Percentiles rank a stretch among this genome's conserved stretches.
These are phyloP conservation scores for Sebastes cheni DNA, from an alignment of 2,797 vertebrate species.

Conservation along the genomic window DNA sequence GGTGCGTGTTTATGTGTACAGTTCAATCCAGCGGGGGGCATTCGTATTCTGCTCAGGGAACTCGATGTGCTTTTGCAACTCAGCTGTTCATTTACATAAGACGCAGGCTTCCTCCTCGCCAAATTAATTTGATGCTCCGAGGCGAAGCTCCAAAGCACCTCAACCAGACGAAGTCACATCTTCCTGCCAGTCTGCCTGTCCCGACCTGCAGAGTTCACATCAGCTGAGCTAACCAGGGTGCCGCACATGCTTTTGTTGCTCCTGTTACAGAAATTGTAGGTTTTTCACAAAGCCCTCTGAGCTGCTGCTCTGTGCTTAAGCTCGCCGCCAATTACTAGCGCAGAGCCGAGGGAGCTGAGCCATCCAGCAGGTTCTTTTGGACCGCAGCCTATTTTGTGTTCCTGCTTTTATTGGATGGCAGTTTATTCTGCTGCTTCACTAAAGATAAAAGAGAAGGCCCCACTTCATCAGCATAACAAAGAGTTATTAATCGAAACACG, in stretches of 20 bases:
- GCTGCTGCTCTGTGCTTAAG: constrained; percentile 21
- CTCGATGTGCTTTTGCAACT: constrained; percentile 45
- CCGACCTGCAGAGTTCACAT: neutral
- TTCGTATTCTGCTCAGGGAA: constrained; percentile 52
- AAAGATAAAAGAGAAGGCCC: constrained; percentile 34
- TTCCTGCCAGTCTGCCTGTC: neutral
- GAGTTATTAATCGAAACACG: constrained; percentile 33
- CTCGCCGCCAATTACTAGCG: constrained; percentile 32
- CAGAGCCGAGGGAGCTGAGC: constrained; percentile 2
- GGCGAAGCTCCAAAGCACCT: constrained; percentile 19
- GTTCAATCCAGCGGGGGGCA: neutral
- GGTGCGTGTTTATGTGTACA: neutral
- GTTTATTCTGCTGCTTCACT: constrained; percentile 26
- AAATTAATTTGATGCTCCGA: constrained; percentile 47
- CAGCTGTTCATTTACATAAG: constrained; percentile 64
- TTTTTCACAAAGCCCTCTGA: constrained; percentile 6
- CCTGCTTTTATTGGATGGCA: constrained; percentile 39
- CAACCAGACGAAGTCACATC: constrained; percentile 3
- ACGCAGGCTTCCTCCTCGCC: constrained; percentile 40
- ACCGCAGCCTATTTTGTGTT: constrained; percentile 35
- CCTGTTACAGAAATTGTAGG: neutral
- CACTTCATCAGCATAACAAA: constrained; percentile 34
- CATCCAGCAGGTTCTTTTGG: constrained; percentile 41
- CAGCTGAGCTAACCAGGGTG: constrained; percentile 6
- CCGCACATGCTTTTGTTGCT: neutral